phyloP scores from a whole-genome alignment of 2,113 vertebrate species.

The Plestiodon gilberti region DNA sequence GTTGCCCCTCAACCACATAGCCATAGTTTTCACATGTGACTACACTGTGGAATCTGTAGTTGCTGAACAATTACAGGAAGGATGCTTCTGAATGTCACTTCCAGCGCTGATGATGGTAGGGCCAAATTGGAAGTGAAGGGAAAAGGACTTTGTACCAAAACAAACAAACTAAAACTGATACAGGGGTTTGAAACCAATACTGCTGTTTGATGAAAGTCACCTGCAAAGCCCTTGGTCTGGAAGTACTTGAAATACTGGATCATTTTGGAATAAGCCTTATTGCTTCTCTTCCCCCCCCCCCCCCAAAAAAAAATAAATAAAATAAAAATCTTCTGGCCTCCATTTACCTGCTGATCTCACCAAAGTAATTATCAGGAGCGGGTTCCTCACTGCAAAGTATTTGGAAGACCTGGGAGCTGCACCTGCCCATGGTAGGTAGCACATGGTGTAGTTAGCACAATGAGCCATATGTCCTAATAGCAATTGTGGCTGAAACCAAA shows the following conservation, averaged over 20 bases:
- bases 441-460: neutral
- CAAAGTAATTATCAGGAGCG: neutral
- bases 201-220: neutral
- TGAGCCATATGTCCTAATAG: neutral
- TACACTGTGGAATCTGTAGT: too few species aligned
- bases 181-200: neutral
- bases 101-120: too few species aligned
- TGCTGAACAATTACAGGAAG: too few species aligned
- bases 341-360: neutral
- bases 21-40: too few species aligned
- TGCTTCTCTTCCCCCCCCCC: too few species aligned
- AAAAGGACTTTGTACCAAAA: too few species aligned
- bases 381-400: neutral
- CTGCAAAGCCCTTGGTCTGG: neutral
- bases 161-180: too few species aligned
- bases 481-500: slow-evolving; percentile 1
- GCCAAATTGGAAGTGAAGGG: too few species aligned
- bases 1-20: too few species aligned
- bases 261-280: neutral
- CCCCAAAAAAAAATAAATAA: too few species aligned
- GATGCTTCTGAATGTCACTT: too few species aligned
- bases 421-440: neutral
- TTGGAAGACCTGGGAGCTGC: neutral
- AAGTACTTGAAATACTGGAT: neutral
- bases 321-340: neutral